Evolutionary conservation across 2,888 invertebrate species (phyloP).

Genomic region (Coleophora deauratella): DNA sequence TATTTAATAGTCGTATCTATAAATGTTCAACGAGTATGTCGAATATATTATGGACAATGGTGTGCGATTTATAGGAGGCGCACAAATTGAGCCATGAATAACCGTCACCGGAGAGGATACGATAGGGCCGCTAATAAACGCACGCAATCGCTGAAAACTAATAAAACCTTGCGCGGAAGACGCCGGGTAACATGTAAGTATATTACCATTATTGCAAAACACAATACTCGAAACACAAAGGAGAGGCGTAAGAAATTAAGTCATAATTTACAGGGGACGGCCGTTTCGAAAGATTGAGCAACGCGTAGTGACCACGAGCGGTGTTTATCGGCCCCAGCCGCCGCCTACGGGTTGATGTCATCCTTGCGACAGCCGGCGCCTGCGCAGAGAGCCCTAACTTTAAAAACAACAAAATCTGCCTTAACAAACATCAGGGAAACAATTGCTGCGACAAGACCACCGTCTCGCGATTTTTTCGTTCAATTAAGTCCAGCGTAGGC

Average conservation of each 20-base stretch:
- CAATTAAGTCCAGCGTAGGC: conserved; percentile 61
- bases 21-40: too few relatives aligned
- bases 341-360: conserved; percentile 67
- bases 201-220: conserved; percentile 47
- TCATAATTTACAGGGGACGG: conserved; percentile 62
- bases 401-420: conserved; percentile 20
- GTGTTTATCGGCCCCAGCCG: conserved; percentile 49
- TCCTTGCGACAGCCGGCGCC: conserved; percentile 24
- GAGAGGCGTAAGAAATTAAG: conserved; percentile 60
- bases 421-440: conserved; percentile 25
- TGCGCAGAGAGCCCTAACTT: conserved; percentile 22
- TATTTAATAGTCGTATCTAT: background rate
- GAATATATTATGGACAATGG: too few relatives aligned
- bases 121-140: conserved; percentile 24
- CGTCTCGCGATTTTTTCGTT: conserved; percentile 48
- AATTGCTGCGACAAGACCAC: conserved; percentile 50
- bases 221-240: conserved; percentile 45
- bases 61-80: conserved; percentile 17
- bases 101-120: conserved; percentile 14
- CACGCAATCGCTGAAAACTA: conserved; percentile 19
- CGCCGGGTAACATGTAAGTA: conserved; percentile 1
- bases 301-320: conserved; percentile 35
- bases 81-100: conserved; percentile 1
- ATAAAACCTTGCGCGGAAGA: conserved; percentile 18
- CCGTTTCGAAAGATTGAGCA: conserved; percentile 55